These are phyloP conservation scores for Diplosoma virens DNA, from an alignment of 23 tunicate species.

Conservation along the genomic window DNA sequence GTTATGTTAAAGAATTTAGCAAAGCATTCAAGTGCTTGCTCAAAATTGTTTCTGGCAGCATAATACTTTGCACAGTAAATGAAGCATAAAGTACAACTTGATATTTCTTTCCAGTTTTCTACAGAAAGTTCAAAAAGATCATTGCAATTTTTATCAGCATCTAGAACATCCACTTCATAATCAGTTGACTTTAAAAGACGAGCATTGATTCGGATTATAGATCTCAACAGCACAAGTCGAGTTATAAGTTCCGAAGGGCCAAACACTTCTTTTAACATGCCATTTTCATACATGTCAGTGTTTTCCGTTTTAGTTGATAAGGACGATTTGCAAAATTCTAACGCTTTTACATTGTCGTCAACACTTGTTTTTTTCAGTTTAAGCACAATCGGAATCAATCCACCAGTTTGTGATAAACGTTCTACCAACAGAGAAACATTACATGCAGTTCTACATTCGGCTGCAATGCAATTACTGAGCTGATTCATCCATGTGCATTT, in stretches of 20 bases:
- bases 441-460: background rate
- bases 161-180: background rate
- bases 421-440: background rate
- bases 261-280: constrained; percentile 21
- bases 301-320: too few species aligned
- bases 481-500: background rate
- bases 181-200: background rate
- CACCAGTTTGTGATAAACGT: background rate
- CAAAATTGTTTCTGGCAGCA: constrained; percentile 29
- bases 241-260: background rate
- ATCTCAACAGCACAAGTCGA: background rate
- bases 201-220: constrained; percentile 2
- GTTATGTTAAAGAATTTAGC: constrained; percentile 13
- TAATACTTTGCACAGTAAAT: constrained; percentile 53
- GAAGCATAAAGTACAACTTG: constrained; percentile 27
- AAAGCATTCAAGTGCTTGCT: constrained; percentile 10
- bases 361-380: constrained; percentile 1
- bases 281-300: constrained; percentile 36
- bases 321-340: too few species aligned
- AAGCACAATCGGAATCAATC: background rate
- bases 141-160: constrained; percentile 3
- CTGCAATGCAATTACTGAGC: background rate
- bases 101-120: background rate
- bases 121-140: constrained; percentile 7
- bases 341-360: too few species aligned